Evolutionary conservation across 1,140 invertebrate species (phyloP).

Genomic region (Colletes gigas): DNA sequence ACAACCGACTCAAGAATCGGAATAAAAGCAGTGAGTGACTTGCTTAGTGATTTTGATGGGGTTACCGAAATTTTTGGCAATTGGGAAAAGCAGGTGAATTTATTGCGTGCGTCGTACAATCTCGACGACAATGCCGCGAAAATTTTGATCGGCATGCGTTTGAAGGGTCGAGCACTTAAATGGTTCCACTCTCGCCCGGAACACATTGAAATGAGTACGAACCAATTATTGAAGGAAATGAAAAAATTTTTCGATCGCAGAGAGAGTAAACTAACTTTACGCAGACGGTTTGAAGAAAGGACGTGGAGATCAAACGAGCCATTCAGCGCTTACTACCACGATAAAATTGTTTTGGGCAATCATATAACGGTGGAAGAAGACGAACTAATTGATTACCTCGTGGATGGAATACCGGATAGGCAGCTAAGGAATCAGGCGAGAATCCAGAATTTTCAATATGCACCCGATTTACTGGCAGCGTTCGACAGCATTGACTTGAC

Average conservation of each 20-base stretch:
- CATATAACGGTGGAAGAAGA: neutral
- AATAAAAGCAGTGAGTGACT: constrained; percentile 7
- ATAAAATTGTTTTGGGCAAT: neutral
- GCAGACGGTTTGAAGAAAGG: no score
- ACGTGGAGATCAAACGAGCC: neutral
- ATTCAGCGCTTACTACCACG: constrained; percentile 1
- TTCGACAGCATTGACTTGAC: constrained; percentile 2
- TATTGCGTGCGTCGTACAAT: neutral
- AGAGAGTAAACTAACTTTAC: neutral
- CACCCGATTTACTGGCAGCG: neutral
- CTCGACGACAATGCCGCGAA: constrained; percentile 6
- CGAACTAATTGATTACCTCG: neutral
- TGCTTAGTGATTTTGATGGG: constrained; percentile 13
- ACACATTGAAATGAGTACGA: neutral
- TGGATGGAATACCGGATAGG: neutral
- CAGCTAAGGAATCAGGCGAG: neutral
- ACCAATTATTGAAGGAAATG: neutral
- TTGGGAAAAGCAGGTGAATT: constrained; percentile 10
- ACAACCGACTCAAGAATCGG: neutral
- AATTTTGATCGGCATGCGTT: neutral
- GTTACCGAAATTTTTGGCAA: neutral
- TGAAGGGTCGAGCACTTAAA: neutral
- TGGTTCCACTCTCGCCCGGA: constrained; percentile 19
- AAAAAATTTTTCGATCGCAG: neutral
- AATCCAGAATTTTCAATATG: neutral